phyloP scores from a whole-genome alignment of 2,797 vertebrate genomes.

The Alauda arvensis region DNA sequence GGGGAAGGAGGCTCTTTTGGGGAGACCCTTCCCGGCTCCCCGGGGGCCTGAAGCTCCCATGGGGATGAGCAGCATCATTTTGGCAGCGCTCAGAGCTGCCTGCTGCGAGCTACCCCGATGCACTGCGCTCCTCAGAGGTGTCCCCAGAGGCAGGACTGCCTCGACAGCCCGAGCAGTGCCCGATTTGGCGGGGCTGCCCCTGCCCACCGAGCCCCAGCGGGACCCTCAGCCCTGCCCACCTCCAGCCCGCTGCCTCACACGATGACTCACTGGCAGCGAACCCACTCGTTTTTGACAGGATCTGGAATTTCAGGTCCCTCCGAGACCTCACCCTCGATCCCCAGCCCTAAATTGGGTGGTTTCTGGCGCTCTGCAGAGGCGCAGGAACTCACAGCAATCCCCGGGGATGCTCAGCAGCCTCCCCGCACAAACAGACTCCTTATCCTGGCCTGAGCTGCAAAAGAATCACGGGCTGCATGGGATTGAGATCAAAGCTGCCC shows the following conservation, averaged over 20 bases:
- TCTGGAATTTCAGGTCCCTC: not conserved
- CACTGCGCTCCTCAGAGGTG: fast-evolving
- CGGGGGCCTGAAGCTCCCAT: not conserved
- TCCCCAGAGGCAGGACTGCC: not conserved
- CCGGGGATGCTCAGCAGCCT: not conserved
- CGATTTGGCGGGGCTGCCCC: fast-evolving
- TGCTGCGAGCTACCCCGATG: fast-evolving
- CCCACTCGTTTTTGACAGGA: not conserved
- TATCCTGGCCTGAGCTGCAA: not conserved
- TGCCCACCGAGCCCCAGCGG: not conserved
- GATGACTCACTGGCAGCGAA: not conserved
- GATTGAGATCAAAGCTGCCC: slow-evolving; percentile 9
- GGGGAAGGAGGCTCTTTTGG: too few species aligned
- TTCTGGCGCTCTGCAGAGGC: not conserved
- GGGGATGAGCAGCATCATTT: fast-evolving
- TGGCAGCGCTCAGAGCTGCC: fast-evolving
- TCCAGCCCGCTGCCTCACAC: fast-evolving
- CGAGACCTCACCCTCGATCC: fast-evolving
- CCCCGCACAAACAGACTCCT: fast-evolving
- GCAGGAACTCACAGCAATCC: fast-evolving
- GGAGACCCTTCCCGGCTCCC: not conserved
- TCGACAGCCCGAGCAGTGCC: fast-evolving
- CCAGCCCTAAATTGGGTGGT: not conserved
- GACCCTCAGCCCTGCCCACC: not conserved
- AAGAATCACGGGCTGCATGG: fast-evolving